These are phyloP conservation scores for Latrodectus hesperus DNA, from an alignment of 2,888 invertebrate genomes.

Conservation along the genomic window DNA sequence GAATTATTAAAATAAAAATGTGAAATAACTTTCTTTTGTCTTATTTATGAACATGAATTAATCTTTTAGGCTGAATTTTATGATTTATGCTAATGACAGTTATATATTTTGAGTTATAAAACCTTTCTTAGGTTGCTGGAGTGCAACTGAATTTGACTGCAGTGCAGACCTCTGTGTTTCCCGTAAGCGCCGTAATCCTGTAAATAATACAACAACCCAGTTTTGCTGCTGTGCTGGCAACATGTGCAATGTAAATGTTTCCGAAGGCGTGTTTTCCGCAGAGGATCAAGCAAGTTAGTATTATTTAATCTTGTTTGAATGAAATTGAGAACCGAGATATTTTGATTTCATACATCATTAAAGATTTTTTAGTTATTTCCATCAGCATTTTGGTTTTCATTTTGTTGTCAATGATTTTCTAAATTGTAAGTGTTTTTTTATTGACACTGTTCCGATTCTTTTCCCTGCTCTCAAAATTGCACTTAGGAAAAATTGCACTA, in stretches of 20 bases:
- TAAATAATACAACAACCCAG: constrained; percentile 81
- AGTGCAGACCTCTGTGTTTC: constrained; percentile 76
- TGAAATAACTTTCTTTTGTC: too few species aligned
- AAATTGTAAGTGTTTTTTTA: not conserved
- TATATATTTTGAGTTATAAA: too few species aligned
- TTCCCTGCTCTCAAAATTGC: too few species aligned
- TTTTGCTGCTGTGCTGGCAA: constrained; percentile 89
- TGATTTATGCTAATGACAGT: too few species aligned
- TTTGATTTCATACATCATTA: too few species aligned
- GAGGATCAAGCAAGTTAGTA: constrained; percentile 54
- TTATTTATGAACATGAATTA: too few species aligned
- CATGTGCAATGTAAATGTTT: constrained; percentile 84
- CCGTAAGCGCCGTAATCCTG: constrained; percentile 77
- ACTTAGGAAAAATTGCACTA: too few species aligned
- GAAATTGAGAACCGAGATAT: not conserved
- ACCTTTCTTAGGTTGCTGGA: constrained; percentile 77
- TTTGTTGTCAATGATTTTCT: not conserved
- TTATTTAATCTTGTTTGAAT: not conserved
- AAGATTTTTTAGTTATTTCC: too few species aligned
- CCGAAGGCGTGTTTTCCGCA: constrained; percentile 54
- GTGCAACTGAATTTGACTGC: constrained; percentile 76
- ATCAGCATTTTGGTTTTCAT: too few species aligned
- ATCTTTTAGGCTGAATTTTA: too few species aligned
- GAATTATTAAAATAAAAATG: too few species aligned
- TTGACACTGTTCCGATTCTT: not conserved